phyloP scores from a whole-genome alignment of 2,113 vertebrate genomes.

The Eptatretus burgeri region DNA sequence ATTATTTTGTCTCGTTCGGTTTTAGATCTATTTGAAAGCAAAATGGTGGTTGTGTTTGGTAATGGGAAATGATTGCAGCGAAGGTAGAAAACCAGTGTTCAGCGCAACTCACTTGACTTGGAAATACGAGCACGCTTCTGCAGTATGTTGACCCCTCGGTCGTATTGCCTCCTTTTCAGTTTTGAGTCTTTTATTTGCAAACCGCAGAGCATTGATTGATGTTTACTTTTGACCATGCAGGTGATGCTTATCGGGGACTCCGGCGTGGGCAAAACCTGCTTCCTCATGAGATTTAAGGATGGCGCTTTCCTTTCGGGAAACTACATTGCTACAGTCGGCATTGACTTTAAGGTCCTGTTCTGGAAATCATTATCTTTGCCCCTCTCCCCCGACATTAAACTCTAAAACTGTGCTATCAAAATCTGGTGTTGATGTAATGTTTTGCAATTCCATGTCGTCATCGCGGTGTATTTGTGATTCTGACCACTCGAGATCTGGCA shows the following conservation, averaged over 20 bases:
- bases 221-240: slow-evolving; percentile 15
- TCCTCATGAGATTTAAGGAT: slow-evolving; percentile 74
- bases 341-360: slow-evolving; percentile 46
- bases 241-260: slow-evolving; percentile 94
- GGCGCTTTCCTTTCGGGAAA: slow-evolving; percentile 67
- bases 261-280: slow-evolving; percentile 32
- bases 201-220: no score
- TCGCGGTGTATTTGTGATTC: neutral
- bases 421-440: accelerated
- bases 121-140: no score
- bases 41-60: no score
- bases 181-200: no score
- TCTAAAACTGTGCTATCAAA: neutral
- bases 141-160: no score
- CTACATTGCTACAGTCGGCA: slow-evolving; percentile 83
- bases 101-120: no score
- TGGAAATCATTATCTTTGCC: neutral
- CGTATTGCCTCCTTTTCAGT: no score
- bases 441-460: neutral
- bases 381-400: neutral
- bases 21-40: no score
- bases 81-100: no score
- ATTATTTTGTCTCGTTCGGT: no score
- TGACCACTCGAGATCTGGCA: no score
- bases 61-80: no score